Base-by-base conservation (phyloP, 2,113 vertebrate genomes). In the Xyrauchen texanus region DNA sequence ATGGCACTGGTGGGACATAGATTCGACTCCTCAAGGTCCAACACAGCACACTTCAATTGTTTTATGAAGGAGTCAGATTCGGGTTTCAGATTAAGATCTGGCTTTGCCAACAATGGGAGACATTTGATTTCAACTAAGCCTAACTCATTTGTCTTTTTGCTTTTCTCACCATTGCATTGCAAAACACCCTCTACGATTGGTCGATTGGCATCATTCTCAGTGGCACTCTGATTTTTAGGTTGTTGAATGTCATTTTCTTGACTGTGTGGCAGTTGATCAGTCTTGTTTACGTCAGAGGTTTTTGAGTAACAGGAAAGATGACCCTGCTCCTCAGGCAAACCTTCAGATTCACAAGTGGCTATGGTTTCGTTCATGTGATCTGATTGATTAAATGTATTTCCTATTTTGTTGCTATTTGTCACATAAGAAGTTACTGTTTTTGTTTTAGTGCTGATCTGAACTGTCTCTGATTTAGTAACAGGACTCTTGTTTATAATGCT, bases 1-100 rank as follows among this genome's bases (percentile, higher is more conserved):
- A 2, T 63, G 46, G 16, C 45, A 47, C 11, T 42, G 45, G 58
- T 74, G 12, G 57, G 49, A 16, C 8, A 44, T 44, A 11, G 62
- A 62, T 53, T 64, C 52, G 73, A 42, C 47, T 9, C n/a, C 8
- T 76, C 73, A 44, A 65, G 21, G 13, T 76, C 73, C 12, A 76
- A 11, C 44, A 61, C 73, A 42, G 62, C 73, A 6, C 21, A 44
- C 49, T 65, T 76, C 13, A 76, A 1, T 45, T 65, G 49, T 12
- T 64, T 76, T 15, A 65, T 76, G 34, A 76, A 76, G 12, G 0
- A 64, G 4, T 53, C 5, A 4, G 12, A 8, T 60, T 74, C 6
- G 10, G 11, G 8, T 53, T 53, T 64, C 7, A 44, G 11, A 64
- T 44, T 15, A 44, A n/a, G 34, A 64, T 76, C 73, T 44, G 60